Conservation (phyloP, 2,113 vertebrate genomes). For the Thermophis baileyi region DNA sequence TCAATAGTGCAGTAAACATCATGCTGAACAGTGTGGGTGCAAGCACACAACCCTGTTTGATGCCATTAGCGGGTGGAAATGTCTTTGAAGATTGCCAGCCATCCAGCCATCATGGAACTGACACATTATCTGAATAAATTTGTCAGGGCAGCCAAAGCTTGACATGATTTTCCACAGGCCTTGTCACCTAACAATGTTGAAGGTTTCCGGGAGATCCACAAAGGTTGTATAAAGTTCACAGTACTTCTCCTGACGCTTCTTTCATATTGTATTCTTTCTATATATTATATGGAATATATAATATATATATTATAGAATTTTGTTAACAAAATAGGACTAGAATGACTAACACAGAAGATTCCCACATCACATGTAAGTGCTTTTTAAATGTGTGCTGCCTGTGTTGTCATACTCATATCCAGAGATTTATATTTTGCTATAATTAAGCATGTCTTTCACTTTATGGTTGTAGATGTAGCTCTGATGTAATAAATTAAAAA, state of each 20-base stretch:
- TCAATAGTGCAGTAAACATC: not conserved
- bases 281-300: no score
- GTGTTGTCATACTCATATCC: not conserved
- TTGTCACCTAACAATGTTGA: not conserved
- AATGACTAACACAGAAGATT: not conserved
- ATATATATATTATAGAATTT: slow-evolving; percentile 20
- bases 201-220: not conserved
- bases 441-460: not conserved
- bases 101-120: not conserved
- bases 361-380: not conserved
- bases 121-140: not conserved
- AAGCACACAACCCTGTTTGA: not conserved
- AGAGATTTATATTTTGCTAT: not conserved
- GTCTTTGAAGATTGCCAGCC: not conserved
- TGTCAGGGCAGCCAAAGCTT: not conserved
- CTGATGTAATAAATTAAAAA: not conserved
- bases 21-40: not conserved
- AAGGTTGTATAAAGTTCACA: not conserved
- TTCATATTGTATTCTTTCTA: not conserved
- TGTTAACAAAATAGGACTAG: not conserved
- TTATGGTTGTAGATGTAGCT: not conserved
- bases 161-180: not conserved
- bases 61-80: not conserved
- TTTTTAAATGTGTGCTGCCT: not conserved
- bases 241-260: not conserved